Percentiles rank a stretch among this genome's conserved stretches.
These are phyloP conservation scores for Napeogenes inachia DNA, from an alignment of 2,888 invertebrate species.

Conservation along the genomic window DNA sequence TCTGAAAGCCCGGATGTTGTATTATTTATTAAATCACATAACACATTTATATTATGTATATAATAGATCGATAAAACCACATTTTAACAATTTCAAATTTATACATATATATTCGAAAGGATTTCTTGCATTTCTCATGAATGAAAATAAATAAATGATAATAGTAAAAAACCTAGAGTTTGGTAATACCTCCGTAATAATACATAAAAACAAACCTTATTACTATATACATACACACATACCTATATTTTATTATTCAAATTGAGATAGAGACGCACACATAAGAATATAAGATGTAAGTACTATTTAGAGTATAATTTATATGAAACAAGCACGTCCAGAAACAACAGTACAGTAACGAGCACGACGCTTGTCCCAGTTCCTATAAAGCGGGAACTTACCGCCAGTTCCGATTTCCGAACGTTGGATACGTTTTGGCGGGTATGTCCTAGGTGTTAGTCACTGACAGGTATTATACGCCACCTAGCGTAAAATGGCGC, in stretches of 20 bases:
- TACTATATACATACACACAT: too few relatives aligned
- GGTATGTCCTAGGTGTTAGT: slow-evolving; percentile 32
- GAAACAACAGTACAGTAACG: slow-evolving; percentile 31
- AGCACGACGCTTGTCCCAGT: slow-evolving; percentile 33
- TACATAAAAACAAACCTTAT: too few relatives aligned
- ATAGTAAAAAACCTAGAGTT: too few relatives aligned
- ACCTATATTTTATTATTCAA: neutral
- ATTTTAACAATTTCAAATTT: too few relatives aligned
- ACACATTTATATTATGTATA: too few relatives aligned
- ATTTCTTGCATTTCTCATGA: too few relatives aligned
- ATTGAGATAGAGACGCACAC: neutral
- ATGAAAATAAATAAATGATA: too few relatives aligned
- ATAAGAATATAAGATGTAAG: neutral
- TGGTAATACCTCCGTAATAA: too few relatives aligned
- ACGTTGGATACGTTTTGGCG: slow-evolving; percentile 30
- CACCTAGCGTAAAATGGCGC: slow-evolving; percentile 39
- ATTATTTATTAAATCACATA: too few relatives aligned
- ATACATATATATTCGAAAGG: too few relatives aligned
- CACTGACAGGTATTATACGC: slow-evolving; percentile 44
- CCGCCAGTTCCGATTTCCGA: slow-evolving; percentile 15
- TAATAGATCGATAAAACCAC: too few relatives aligned
- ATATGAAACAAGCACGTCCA: slow-evolving; percentile 26
- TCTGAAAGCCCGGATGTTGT: too few relatives aligned
- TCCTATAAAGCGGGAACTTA: slow-evolving; percentile 23
- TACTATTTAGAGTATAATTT: neutral